These are phyloP conservation scores for Pipistrellus pipistrellus DNA, from an alignment of 2,797 vertebrate species.

Conservation along the genomic window DNA sequence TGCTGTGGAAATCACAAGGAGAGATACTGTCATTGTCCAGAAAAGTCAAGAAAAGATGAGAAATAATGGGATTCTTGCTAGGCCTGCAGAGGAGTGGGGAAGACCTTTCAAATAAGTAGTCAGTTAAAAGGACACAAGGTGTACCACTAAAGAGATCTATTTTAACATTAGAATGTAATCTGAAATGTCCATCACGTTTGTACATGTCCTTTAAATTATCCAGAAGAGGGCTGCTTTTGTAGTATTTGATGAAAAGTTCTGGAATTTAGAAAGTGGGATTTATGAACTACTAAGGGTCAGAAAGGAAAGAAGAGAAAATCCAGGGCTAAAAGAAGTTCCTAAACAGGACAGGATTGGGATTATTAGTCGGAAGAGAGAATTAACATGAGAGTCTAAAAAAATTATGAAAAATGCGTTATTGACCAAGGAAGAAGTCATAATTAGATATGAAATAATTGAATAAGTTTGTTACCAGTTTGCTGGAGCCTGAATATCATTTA, in stretches of 20 bases:
- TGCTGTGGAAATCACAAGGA: neutral
- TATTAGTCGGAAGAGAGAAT: conserved; percentile 37
- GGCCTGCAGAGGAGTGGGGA: neutral
- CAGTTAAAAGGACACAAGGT: neutral
- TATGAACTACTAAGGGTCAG: conserved; percentile 34
- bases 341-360: conserved; percentile 1
- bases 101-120: neutral
- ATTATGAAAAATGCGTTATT: neutral
- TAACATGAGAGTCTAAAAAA: conserved; percentile 29
- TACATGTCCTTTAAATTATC: conserved; percentile 6
- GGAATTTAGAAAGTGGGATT: conserved; percentile 24
- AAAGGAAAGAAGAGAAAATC: conserved; percentile 37
- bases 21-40: neutral
- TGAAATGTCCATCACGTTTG: neutral
- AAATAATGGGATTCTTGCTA: neutral
- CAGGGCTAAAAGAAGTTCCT: conserved; percentile 30
- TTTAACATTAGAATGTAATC: neutral
- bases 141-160: neutral
- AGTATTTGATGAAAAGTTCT: conserved; percentile 21
- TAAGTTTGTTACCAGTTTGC: conserved; percentile 9
- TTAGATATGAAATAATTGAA: conserved; percentile 50
- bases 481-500: conserved; percentile 40
- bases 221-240: neutral
- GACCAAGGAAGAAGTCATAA: neutral
- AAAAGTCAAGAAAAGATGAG: neutral